Conservation (phyloP, 2,113 vertebrate genomes). For the Hippocampus zosterae region DNA sequence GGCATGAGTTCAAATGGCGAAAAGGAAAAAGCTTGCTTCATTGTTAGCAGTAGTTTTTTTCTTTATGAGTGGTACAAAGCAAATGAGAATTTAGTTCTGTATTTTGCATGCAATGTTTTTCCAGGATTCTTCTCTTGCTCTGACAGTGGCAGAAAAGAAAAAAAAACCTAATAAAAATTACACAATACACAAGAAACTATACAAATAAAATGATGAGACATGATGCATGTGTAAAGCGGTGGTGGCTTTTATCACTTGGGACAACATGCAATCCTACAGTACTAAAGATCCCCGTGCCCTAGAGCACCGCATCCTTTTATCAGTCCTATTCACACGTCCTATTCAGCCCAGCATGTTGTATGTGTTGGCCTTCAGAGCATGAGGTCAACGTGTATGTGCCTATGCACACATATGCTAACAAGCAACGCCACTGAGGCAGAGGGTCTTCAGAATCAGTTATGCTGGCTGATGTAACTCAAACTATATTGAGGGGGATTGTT, state of each 20-base stretch:
- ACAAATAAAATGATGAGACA: neutral
- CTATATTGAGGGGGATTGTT: neutral
- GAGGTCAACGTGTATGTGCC: slow-evolving; percentile 1
- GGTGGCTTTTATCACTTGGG: slow-evolving; percentile 29
- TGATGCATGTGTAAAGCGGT: neutral
- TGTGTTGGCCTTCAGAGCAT: slow-evolving; percentile 15
- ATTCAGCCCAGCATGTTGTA: neutral
- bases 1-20: slow-evolving; percentile 37
- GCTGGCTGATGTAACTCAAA: neutral
- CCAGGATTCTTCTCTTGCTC: neutral
- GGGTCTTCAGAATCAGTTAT: neutral
- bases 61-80: slow-evolving; percentile 5
- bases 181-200: neutral
- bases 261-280: slow-evolving; percentile 14
- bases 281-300: slow-evolving; percentile 7
- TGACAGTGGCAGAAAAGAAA: neutral
- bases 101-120: neutral
- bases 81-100: slow-evolving; percentile 7
- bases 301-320: slow-evolving; percentile 20
- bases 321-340: slow-evolving; percentile 34
- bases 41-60: slow-evolving; percentile 31
- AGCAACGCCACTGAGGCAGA: slow-evolving; percentile 8
- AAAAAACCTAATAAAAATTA: neutral
- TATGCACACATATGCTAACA: neutral
- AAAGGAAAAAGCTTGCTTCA: slow-evolving; percentile 43